These are phyloP conservation scores for Gnatocerus cornutus DNA, from an alignment of 2,888 invertebrate species.

Conservation along the genomic window DNA sequence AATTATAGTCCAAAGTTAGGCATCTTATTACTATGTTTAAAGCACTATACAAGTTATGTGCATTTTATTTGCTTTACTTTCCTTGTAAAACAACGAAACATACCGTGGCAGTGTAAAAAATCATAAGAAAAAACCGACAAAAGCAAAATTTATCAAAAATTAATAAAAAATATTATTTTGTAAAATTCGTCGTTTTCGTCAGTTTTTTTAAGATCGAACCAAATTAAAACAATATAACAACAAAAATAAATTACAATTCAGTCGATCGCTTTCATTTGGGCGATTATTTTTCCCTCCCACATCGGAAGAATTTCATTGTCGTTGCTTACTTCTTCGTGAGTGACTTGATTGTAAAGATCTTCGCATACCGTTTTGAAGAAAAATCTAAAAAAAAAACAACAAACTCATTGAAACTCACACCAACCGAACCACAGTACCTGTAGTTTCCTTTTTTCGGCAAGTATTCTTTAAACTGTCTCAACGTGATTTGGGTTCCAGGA, in stretches of 20 bases:
- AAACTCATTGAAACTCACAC: not conserved
- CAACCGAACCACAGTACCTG: conserved; percentile 78
- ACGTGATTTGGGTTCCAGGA: conserved; percentile 88
- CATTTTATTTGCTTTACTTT: conserved; percentile 26
- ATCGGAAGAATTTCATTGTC: conserved; percentile 92
- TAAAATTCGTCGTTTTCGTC: conserved; percentile 1
- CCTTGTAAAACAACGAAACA: conserved; percentile 27
- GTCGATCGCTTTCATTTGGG: conserved; percentile 87
- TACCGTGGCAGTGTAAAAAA: conserved; percentile 44
- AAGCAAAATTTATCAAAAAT: conserved; percentile 11
- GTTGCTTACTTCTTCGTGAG: conserved; percentile 94
- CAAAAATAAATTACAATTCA: conserved; percentile 58
- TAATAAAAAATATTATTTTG: conserved; percentile 5
- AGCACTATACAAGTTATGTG: conserved; percentile 44
- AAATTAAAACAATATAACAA: conserved; percentile 31
- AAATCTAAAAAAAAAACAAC: conserved; percentile 84
- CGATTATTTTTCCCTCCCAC: conserved; percentile 97
- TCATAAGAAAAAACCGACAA: conserved; percentile 35
- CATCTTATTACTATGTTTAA: conserved; percentile 40
- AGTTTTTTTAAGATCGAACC: conserved; percentile 2
- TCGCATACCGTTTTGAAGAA: conserved; percentile 96
- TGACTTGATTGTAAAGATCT: conserved; percentile 91
- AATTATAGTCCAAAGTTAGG: conserved; percentile 42
- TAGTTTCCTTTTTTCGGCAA: conserved; percentile 95
- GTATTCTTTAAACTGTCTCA: conserved; percentile 94